Conservation (phyloP, 2,113 vertebrate genomes). For the Cavia porcellus region DNA sequence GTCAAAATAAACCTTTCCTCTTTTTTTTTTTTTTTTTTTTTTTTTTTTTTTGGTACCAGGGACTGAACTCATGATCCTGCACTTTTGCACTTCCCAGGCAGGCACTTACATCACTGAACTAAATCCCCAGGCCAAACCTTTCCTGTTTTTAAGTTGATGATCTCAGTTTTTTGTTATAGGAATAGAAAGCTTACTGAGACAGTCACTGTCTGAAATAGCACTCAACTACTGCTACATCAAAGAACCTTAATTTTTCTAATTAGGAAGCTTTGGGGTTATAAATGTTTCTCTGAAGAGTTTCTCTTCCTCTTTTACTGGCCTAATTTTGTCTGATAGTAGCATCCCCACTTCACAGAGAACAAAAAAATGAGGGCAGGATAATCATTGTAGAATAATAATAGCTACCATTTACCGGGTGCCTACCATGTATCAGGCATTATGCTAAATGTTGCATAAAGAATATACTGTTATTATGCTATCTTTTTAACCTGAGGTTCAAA, state of each 20-base stretch:
- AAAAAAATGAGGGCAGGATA: background rate
- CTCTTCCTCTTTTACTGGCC: background rate
- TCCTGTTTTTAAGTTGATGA: background rate
- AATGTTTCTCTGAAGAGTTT: background rate
- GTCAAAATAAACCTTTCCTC: background rate
- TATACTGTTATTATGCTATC: background rate
- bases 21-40: background rate
- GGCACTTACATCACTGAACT: no score
- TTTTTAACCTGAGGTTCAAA: background rate
- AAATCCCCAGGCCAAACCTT: background rate
- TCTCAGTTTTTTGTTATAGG: background rate
- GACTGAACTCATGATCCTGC: no score
- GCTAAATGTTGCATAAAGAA: background rate
- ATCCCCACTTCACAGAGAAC: background rate
- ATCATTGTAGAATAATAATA: background rate
- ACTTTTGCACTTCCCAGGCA: no score
- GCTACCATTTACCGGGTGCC: background rate
- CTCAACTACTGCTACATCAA: background rate
- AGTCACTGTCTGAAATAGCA: constrained; percentile 33
- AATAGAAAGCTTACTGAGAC: background rate
- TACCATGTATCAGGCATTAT: background rate
- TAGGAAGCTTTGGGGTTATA: background rate
- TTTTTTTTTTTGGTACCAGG: no score
- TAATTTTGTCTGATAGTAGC: background rate
- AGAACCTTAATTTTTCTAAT: constrained; percentile 11